Conservation (phyloP, 2,797 vertebrate genomes). For the Siniperca undulata region DNA sequence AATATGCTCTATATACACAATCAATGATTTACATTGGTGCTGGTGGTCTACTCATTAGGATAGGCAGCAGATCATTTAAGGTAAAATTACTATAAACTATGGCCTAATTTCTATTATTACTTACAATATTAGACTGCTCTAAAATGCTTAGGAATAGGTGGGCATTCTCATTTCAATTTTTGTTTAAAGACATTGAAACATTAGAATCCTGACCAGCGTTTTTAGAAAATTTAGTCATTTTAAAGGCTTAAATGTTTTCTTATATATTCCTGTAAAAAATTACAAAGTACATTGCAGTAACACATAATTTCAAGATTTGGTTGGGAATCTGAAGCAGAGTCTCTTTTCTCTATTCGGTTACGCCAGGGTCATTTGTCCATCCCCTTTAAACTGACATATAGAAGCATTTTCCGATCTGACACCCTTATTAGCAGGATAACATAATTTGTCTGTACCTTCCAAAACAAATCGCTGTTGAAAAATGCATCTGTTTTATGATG, state of each 20-base stretch:
- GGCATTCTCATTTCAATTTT: neutral
- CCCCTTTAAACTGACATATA: too few relatives aligned
- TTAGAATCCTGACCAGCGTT: neutral
- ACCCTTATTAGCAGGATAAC: too few relatives aligned
- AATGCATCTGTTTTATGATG: too few relatives aligned
- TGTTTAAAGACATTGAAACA: neutral
- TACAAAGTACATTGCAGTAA: neutral
- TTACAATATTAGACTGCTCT: neutral
- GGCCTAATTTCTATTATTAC: neutral
- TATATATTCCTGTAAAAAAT: neutral
- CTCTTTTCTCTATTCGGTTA: too few relatives aligned
- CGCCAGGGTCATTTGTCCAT: too few relatives aligned
- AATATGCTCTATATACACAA: slow-evolving; percentile 45
- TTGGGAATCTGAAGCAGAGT: too few relatives aligned
- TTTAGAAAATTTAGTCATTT: neutral
- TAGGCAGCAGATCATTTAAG: neutral
- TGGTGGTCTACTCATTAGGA: neutral
- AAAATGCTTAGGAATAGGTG: neutral
- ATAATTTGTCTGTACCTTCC: too few relatives aligned
- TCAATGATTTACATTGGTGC: slow-evolving; percentile 13
- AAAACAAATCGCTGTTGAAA: too few relatives aligned
- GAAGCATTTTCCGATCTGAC: neutral
- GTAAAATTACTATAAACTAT: neutral
- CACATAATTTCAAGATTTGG: too few relatives aligned
- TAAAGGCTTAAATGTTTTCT: neutral